Percentiles rank a stretch among this genome's conserved stretches.
Conservation (phyloP, 2,113 vertebrate species). For the Callipepla californica region DNA sequence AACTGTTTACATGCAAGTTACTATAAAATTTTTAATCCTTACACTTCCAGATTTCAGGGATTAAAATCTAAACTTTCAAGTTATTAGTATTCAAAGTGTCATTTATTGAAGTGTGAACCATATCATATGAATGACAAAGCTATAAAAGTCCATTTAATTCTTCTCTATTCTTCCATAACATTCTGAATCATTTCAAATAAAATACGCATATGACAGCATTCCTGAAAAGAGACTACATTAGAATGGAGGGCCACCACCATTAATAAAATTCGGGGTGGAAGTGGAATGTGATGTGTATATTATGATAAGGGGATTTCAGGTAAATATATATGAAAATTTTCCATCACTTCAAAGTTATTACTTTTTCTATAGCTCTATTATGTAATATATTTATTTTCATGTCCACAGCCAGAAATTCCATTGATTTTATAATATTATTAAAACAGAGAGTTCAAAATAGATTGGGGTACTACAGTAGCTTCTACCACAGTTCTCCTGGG, state of each 20-base stretch:
- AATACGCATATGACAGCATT: neutral
- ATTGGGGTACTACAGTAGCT: neutral
- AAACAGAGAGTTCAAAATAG: neutral
- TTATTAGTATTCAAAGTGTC: neutral
- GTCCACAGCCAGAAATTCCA: neutral
- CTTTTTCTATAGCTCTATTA: neutral
- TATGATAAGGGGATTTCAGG: neutral
- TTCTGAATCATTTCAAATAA: neutral
- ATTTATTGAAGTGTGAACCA: neutral
- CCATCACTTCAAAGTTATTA: neutral
- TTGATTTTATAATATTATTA: neutral
- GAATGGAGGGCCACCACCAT: neutral
- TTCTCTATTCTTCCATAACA: neutral
- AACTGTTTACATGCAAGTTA: neutral
- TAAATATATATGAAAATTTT: neutral
- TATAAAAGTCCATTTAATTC: neutral
- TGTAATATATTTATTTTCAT: neutral
- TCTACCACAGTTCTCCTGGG: neutral
- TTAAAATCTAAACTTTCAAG: neutral
- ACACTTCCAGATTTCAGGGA: neutral
- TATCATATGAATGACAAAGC: neutral
- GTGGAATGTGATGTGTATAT: neutral
- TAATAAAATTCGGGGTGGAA: neutral
- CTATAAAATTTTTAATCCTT: neutral
- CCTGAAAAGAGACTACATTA: neutral